Evolutionary conservation across 2,797 vertebrate genomes (phyloP), one percentile per base, ranked within the genome.

Genomic region (Florisuga fusca): DNA sequence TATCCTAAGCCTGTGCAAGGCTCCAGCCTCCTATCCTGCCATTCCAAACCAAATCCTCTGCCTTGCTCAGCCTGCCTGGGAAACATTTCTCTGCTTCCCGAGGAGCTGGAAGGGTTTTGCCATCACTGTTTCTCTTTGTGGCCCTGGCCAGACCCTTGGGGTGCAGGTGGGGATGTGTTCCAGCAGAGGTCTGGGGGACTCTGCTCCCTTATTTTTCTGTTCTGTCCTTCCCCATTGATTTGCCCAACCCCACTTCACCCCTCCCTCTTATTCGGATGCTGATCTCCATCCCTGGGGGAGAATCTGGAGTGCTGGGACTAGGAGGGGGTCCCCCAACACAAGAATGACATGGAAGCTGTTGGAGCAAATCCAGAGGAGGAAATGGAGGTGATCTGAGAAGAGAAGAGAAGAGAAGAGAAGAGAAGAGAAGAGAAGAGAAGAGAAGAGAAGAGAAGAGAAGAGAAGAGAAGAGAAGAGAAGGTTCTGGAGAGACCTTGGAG

Each of bases 1-100:
- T 92, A 85, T 46, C 95, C 92, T 95, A 94, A 95, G 57, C 78
- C 89, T 9, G 5, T 46, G 64, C 87, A 89, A 76, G 6, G 59
- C 81, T 90, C 66, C 74, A 45, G 67, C 63, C 38, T 78, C 10
- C 0, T 16, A 11, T 41, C 59, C 62, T 5, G 11, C 34, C 16
- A 3, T 20, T 50, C 51, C 18, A 15, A 67, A 64, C 72, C 54
- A 13, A 55, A 64, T 34, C 10, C 15, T 72, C 69, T 53, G 68
- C 61, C 76, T 27, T 43, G 27, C 43, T 7, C 59, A 19, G 64
- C 25, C 67, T 38, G 15, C 1, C 1, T 1, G 1, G n/a, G 53
- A 33, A 34, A 4, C 2, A 1, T 18, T 67, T 45, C 58, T 45
- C 21, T 27, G 46, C 75, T 80, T 63, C 43, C n/a, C 0, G 6